A percentile compares a stretch with the other conserved stretches of the same genome.
phyloP scores from a whole-genome alignment of 1,140 invertebrate genomes.

The Rhynchophorus ferrugineus region DNA sequence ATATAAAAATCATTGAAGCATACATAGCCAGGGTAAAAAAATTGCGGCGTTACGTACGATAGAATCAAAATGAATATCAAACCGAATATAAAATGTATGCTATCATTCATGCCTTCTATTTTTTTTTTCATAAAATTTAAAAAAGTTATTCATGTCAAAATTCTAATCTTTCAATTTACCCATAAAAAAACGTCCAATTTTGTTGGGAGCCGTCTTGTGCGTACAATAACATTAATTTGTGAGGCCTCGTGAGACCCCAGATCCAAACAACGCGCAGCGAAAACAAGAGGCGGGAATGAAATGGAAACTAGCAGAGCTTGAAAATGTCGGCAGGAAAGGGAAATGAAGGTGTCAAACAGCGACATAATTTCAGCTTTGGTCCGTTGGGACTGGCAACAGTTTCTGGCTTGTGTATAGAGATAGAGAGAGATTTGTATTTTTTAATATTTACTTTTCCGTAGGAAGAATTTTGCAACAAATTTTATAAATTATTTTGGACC shows the following conservation, averaged over 20 bases:
- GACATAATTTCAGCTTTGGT: constrained; percentile 1
- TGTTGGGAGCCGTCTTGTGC: background rate
- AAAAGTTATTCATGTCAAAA: no score
- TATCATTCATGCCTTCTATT: no score
- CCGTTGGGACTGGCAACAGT: constrained; percentile 1
- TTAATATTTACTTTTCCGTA: no score
- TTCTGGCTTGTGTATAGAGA: background rate
- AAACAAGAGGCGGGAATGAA: background rate
- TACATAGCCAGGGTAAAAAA: no score
- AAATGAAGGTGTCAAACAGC: constrained; percentile 14
- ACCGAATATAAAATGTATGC: no score
- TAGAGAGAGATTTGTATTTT: no score
- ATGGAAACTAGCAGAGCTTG: constrained; percentile 17
- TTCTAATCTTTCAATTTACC: background rate
- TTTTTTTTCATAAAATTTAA: no score
- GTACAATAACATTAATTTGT: background rate
- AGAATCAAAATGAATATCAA: no score
- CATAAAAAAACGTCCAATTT: background rate
- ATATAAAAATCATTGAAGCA: no score
- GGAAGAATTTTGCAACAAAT: no score
- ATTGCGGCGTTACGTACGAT: no score
- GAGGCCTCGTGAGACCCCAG: background rate
- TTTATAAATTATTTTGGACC: no score
- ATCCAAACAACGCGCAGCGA: background rate
- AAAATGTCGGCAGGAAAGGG: constrained; percentile 13